These are phyloP conservation scores for Styela clava DNA, from an alignment of 23 tunicate genomes.

Conservation along the genomic window DNA sequence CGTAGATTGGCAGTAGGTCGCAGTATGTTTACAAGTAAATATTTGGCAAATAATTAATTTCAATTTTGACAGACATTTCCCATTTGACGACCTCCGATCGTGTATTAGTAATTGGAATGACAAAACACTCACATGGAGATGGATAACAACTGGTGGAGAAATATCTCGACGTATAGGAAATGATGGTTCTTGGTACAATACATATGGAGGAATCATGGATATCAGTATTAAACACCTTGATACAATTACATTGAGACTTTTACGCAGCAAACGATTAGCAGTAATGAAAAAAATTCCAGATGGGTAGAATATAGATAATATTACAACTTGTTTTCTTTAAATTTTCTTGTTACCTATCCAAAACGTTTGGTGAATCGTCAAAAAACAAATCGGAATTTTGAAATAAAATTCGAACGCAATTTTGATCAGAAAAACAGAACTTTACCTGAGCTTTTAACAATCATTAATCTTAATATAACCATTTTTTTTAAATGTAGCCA, in stretches of 20 bases:
- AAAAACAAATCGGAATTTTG: not conserved
- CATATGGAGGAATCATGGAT: constrained; percentile 20
- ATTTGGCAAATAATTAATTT: too few relatives aligned
- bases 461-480: too few relatives aligned
- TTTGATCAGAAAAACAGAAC: too few relatives aligned
- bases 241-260: not conserved
- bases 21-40: too few relatives aligned
- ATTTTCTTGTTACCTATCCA: too few relatives aligned
- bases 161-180: constrained; percentile 11
- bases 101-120: not conserved
- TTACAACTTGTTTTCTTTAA: not conserved
- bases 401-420: not conserved
- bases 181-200: constrained; percentile 6
- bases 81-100: not conserved
- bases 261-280: not conserved
- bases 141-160: constrained; percentile 14
- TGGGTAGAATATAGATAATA: not conserved
- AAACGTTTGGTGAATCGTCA: not conserved
- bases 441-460: too few relatives aligned
- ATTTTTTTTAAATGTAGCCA: too few relatives aligned
- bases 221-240: not conserved
- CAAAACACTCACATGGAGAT: not conserved
- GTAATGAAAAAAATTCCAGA: not conserved
- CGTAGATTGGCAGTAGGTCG: too few relatives aligned
- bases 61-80: not conserved